Evolutionary conservation across 2,797 vertebrate species (phyloP), one percentile per base, ranked within the genome.

Genomic region (Acipenser ruthenus): DNA sequence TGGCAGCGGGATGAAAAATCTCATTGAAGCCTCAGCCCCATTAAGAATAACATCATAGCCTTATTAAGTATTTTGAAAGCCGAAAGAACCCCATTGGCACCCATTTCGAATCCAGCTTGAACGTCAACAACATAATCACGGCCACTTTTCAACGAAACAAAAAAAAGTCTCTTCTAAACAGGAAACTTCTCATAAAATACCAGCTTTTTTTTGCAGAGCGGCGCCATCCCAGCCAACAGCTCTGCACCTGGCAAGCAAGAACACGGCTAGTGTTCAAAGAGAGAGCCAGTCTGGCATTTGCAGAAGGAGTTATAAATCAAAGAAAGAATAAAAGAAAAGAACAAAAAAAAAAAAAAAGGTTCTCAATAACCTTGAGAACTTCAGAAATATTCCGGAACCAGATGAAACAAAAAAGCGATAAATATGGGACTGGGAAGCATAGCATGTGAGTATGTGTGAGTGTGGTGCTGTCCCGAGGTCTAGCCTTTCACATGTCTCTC

Each of bases 101-200:
- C 23, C 23, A 37, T 37, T 37, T 37, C 3, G 23, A 37, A 37
- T 37, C 23, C 23, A 37, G 23, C 23, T 37, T 37, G 23, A 37
- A 37, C 23, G 23, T 37, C 23, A 37, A 37, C 23, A 37, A 37
- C 23, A 37, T 37, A 37, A 37, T 37, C 23, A 37, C 4, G 23
- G 23, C 23, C 23, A 37, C 23, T 37, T 13, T 13, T 58, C 72
- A 69, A 74, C 65, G n/a, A n/a, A n/a, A n/a, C 77, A 78, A 79
- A 77, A 77, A 77, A 70, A 78, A 88, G 85, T 82, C 82, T 86
- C 86, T 87, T 72, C 76, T 85, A 85, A 88, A 89, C 87, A 93
- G 88, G 88, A 91, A 88, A 87, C 75, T 77, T 85, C 85, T 84
- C 85, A 85, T 86, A 86, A 86, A 87, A 86, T 87, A 86, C 82